These are phyloP conservation scores for Cetonia aurata DNA, from an alignment of 2,888 invertebrate species.

Conservation along the genomic window DNA sequence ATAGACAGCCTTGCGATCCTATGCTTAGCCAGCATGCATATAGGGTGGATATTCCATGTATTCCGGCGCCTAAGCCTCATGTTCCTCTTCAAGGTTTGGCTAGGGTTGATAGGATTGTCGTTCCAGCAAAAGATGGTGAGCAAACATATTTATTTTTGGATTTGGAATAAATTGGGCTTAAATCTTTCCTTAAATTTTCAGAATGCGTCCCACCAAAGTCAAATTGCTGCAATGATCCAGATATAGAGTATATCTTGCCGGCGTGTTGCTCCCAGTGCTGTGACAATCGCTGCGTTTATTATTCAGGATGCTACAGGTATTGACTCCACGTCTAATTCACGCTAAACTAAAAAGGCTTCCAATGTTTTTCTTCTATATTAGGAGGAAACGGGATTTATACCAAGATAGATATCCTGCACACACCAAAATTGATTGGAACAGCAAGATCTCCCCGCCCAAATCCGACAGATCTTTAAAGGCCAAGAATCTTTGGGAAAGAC, in stretches of 20 bases:
- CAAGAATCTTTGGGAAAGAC: slow-evolving; percentile 15
- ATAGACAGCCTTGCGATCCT: slow-evolving; percentile 41
- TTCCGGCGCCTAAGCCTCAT: not conserved
- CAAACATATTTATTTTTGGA: slow-evolving; percentile 2
- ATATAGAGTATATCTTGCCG: slow-evolving; percentile 44
- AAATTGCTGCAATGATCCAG: slow-evolving; percentile 39
- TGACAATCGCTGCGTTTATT: too few species aligned
- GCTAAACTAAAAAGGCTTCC: not conserved
- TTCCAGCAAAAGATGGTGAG: slow-evolving; percentile 49
- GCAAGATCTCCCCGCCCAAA: slow-evolving; percentile 14
- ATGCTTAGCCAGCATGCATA: slow-evolving; percentile 48
- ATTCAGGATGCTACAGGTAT: not conserved
- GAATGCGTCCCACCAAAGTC: slow-evolving; percentile 43
- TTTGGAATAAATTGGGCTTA: too few species aligned
- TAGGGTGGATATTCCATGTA: slow-evolving; percentile 54
- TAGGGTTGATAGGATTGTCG: slow-evolving; percentile 59
- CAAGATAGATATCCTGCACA: not conserved
- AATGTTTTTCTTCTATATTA: slow-evolving; percentile 28
- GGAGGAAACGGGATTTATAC: slow-evolving; percentile 26
- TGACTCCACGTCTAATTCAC: too few species aligned
- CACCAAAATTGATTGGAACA: slow-evolving; percentile 20
- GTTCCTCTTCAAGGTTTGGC: slow-evolving; percentile 53
- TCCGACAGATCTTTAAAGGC: not conserved
- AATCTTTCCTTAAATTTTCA: slow-evolving; percentile 8
- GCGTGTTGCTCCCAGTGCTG: not conserved